Evolutionary conservation across 1,140 invertebrate genomes (phyloP), one percentile per base, ranked within the genome.

Genomic region (Notospermus geniculatus): DNA sequence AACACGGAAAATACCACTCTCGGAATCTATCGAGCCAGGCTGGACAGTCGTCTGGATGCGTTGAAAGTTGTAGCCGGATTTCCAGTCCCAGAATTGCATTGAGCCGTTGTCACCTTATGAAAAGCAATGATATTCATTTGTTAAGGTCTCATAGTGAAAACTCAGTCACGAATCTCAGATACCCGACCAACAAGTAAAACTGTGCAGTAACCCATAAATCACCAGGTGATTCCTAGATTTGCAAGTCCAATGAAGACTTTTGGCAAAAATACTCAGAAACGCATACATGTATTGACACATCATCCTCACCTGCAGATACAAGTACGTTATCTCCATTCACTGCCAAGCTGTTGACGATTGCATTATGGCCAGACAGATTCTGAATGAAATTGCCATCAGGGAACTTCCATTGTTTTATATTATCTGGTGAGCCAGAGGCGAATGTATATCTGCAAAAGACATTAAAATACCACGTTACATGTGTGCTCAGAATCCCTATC

Each of bases 371-470:
- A 0, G 91, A 90, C 41, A 99, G 83, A 83, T 99, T 99, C 79
- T 99, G 96, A 62, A 99, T 90, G 75, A 99, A 99, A 75, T 95
- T 93, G 1, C 97, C 97, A 75, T 99, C 94, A 0, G 95, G 96
- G 79, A 95, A 97, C 78, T 92, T 95, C 97, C 97, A 99, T 77
- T 99, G 93, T 79, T 99, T 99, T 58, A 99, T 95, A 76, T 99
- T 98, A 78, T 99, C 97, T 0, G 97, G 93, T 0, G 95, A 97
- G 0, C 92, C 97, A 1, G 94, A 97, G 0, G 93, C 96, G 82
- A 99, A 98, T 85, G 95, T 97, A 77, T 97, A 91, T 60, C 88
- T 89, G 69, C 56, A 57, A 56, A 46, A 63, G 78, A n/a, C n/a
- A n/a, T n/a, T n/a, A n/a, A n/a, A n/a, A n/a, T n/a, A n/a, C n/a